Evolutionary conservation across 2,888 invertebrate species (phyloP).

Genomic region (Aporophyla nigra): DNA sequence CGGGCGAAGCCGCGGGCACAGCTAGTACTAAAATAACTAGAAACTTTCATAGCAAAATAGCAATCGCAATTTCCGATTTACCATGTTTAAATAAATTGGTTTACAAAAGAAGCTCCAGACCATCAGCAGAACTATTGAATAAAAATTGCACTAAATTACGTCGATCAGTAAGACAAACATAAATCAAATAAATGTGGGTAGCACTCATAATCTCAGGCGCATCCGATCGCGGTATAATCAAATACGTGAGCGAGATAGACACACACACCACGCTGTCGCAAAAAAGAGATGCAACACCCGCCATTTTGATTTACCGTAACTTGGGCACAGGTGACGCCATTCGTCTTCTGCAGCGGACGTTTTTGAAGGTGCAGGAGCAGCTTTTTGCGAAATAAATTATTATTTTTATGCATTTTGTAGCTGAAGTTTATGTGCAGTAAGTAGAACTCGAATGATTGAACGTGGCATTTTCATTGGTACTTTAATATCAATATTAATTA

Average conservation of each 20-base stretch:
- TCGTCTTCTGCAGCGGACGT: constrained; percentile 72
- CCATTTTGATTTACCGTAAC: constrained; percentile 82
- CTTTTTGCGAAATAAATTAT: constrained; percentile 47
- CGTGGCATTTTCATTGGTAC: constrained; percentile 7
- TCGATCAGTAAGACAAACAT: constrained; percentile 74
- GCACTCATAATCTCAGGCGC: constrained; percentile 74
- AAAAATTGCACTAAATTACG: constrained; percentile 71
- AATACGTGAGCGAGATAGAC: constrained; percentile 67
- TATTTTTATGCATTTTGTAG: constrained; percentile 35
- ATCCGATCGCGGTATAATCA: constrained; percentile 74
- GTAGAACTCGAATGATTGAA: constrained; percentile 14
- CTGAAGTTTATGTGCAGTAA: constrained; percentile 36
- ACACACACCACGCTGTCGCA: constrained; percentile 36
- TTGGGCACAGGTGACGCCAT: constrained; percentile 77
- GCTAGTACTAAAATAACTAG: neutral
- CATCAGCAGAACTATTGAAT: constrained; percentile 36
- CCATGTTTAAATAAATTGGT: neutral
- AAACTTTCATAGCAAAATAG: neutral
- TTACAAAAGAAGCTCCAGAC: constrained; percentile 12
- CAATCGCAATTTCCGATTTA: neutral
- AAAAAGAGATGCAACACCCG: constrained; percentile 65
- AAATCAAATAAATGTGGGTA: constrained; percentile 82
- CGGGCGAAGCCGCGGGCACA: too few relatives aligned
- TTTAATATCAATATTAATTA: neutral
- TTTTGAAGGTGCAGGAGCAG: constrained; percentile 66